phyloP scores from a whole-genome alignment of 2,113 vertebrate species.

The Theropithecus gelada region DNA sequence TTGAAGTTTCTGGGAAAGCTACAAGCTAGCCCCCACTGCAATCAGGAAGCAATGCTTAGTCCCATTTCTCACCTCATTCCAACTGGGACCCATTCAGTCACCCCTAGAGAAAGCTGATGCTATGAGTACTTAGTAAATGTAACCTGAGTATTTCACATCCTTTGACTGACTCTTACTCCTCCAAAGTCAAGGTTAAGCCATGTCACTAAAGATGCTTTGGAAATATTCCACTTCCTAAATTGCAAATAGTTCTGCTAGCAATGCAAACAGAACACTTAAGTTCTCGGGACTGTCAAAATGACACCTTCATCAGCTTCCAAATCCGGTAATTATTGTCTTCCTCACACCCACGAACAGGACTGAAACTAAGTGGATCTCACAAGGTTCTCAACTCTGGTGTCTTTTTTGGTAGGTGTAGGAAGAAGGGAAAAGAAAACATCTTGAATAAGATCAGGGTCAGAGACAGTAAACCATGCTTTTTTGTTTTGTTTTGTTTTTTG shows the following conservation, averaged over 20 bases:
- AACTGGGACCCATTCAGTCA: not conserved
- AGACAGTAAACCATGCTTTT: not conserved
- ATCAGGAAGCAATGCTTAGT: not conserved
- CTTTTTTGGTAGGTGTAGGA: conserved; percentile 43
- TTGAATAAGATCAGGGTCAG: conserved; percentile 40
- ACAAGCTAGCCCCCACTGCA: not conserved
- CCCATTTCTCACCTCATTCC: not conserved
- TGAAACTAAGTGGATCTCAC: conserved; percentile 52
- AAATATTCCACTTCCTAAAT: conserved; percentile 50
- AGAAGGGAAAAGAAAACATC: conserved; percentile 37
- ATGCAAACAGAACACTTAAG: conserved; percentile 42
- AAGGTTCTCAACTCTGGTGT: conserved; percentile 44
- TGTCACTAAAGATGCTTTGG: not conserved
- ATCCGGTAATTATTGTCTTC: conserved; percentile 61
- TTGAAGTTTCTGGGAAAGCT: not conserved
- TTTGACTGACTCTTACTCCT: not conserved
- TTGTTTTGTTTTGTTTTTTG: not conserved
- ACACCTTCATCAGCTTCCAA: conserved; percentile 56
- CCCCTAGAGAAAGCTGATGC: not conserved
- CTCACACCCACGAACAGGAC: conserved; percentile 33
- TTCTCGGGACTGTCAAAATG: conserved; percentile 46
- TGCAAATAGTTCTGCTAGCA: conserved; percentile 36
- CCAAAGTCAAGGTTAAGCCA: conserved; percentile 47
- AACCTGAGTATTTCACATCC: not conserved
- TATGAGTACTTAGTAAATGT: not conserved